These are phyloP conservation scores for Siniperca chuatsi DNA, from an alignment of 2,113 vertebrate species.

Conservation along the genomic window DNA sequence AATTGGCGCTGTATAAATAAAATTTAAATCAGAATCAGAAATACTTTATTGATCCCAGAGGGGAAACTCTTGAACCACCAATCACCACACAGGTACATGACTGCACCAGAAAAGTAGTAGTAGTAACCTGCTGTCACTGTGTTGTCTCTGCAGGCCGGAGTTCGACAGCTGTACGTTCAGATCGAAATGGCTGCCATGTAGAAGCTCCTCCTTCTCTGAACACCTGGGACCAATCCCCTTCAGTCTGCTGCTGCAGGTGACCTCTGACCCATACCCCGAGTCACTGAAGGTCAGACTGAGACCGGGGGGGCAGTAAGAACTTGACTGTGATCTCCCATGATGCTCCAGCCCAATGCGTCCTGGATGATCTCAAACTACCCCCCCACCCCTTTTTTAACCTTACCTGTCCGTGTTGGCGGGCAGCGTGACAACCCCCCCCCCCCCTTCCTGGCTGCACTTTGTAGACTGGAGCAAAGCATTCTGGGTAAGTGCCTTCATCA, in stretches of 20 bases:
- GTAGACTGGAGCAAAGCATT: constrained; percentile 59
- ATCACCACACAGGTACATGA: background rate
- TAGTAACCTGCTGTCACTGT: no score
- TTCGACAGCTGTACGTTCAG: constrained; percentile 97
- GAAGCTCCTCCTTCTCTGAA: constrained; percentile 62
- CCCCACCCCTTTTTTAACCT: constrained; percentile 43
- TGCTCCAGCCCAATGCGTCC: constrained; percentile 5
- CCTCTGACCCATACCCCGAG: constrained; percentile 55
- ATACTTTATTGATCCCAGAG: no score
- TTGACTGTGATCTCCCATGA: constrained; percentile 37
- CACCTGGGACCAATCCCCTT: constrained; percentile 87
- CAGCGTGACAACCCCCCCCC: background rate
- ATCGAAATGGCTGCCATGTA: constrained; percentile 94
- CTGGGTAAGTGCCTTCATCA: constrained; percentile 78
- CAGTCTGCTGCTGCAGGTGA: constrained; percentile 82
- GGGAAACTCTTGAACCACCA: no score
- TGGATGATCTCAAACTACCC: constrained; percentile 41
- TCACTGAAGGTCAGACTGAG: constrained; percentile 47
- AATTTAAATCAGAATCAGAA: no score
- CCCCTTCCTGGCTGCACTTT: constrained; percentile 10
- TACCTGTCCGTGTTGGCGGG: background rate
- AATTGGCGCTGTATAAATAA: no score
- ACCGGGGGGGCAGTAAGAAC: constrained; percentile 45
- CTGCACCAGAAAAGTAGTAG: background rate
- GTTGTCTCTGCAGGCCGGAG: constrained; percentile 86